Evolutionary conservation across 2,113 vertebrate genomes (phyloP), one percentile per base, ranked within the genome.

Genomic region (Sphyrna mokarran): DNA sequence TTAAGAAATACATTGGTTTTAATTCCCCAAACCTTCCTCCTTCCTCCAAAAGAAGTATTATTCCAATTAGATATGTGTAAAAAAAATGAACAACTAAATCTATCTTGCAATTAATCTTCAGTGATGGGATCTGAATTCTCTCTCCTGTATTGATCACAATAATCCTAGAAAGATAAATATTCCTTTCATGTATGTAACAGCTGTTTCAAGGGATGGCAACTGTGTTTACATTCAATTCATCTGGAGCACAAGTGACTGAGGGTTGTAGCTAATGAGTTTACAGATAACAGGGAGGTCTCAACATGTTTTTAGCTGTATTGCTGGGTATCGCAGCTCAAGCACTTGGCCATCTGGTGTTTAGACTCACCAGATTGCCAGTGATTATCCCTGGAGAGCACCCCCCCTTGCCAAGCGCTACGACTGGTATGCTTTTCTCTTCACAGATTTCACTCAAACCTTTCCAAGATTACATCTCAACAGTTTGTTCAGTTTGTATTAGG

Each of bases 311-410:
- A 93, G 66, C 61, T 37, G 61, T 93, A 37, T 93, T 93, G 66
- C 6, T 93, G 89, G 29, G 89, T 22, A 66, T 93, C 33, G 66
- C 61, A 93, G 33, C 8, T 66, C 89, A 66, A 63, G 61, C 89
- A 93, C 61, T 93, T n/a, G 16, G n/a, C 89, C 89, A 93, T 93
- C 89, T 93, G 89, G 61, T 93, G 89, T 93, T 93, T 66, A 63
- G 61, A 93, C 22, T 58, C 33, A 93, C n/a, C n/a, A 37, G 61
- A n/a, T 93, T 93, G 89, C 89, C 89, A 93, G 33, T n/a, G 1
- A 66, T 20, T 37, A 37, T 93, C 89, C 20, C 89, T 66, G n/a
- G 89, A 93, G 89, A 43, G 18, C n/a, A n/a, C 43, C 33, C 18
- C 61, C 18, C n/a, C 18, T 20, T 37, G 61, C 26, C n/a, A 93